Percentiles rank a stretch among this genome's conserved stretches.
These are phyloP conservation scores for Montipora capricornis DNA, from an alignment of 64 coral and sea anemone genomes.

Conservation along the genomic window DNA sequence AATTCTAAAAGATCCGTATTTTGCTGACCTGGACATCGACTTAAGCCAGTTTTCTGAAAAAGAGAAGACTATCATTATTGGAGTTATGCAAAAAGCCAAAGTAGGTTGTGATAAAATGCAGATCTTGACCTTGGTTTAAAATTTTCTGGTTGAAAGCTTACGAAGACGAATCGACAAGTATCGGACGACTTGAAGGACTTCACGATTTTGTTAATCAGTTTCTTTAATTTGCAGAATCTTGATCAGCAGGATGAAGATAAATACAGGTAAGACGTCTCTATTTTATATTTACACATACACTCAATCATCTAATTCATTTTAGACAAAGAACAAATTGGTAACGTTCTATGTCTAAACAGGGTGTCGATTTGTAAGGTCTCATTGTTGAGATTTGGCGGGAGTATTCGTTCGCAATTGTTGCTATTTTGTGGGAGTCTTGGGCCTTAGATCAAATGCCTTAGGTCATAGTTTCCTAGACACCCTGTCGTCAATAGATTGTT, in stretches of 20 bases:
- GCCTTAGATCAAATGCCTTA: too few species aligned
- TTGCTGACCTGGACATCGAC: conserved; percentile 76
- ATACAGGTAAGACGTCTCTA: conserved; percentile 42
- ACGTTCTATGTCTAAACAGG: too few species aligned
- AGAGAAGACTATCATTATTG: conserved; percentile 80
- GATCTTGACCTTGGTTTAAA: not conserved
- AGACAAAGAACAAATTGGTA: too few species aligned
- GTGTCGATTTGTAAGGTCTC: too few species aligned
- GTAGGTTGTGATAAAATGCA: conserved; percentile 51
- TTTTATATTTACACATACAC: not conserved
- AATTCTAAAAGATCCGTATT: conserved; percentile 39
- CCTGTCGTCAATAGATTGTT: too few species aligned
- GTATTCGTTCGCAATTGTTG: too few species aligned
- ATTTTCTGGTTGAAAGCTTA: not conserved
- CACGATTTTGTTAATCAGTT: not conserved
- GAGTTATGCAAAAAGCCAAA: conserved; percentile 93
- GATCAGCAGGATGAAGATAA: conserved; percentile 64
- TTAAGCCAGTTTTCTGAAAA: conserved; percentile 91
- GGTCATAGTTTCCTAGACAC: too few species aligned
- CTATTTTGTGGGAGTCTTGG: too few species aligned
- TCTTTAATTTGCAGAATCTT: conserved; percentile 40
- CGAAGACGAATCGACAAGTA: not conserved
- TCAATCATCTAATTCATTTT: not conserved
- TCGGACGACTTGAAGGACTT: too few species aligned
- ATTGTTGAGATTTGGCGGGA: too few species aligned